phyloP scores from a whole-genome alignment of 2,113 vertebrate genomes.

The Pica pica region DNA sequence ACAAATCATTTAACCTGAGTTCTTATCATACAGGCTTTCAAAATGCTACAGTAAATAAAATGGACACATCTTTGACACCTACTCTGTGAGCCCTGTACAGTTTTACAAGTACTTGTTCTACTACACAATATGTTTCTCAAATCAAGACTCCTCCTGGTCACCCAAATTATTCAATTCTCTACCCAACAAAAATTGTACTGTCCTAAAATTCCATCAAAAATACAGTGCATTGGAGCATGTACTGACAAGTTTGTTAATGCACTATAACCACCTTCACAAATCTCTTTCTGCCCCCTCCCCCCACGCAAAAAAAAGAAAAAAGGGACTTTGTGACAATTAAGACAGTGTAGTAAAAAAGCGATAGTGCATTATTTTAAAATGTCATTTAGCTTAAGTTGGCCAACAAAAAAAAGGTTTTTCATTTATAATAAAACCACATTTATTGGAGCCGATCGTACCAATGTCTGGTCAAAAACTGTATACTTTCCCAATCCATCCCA shows the following conservation, averaged over 20 bases:
- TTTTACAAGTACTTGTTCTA: conserved; percentile 59
- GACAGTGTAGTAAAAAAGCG: conserved; percentile 73
- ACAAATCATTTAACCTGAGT: conserved; percentile 6
- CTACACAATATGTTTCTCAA: not conserved
- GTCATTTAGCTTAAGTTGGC: conserved; percentile 83
- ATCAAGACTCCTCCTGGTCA: not conserved
- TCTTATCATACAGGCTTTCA: not conserved
- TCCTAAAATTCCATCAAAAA: conserved; percentile 50
- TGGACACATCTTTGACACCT: not conserved
- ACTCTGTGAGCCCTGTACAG: not conserved
- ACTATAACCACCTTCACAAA: conserved; percentile 19
- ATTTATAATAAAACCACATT: conserved; percentile 98
- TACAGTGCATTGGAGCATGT: not conserved
- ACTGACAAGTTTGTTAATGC: conserved; percentile 4
- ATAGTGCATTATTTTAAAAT: conserved; percentile 70
- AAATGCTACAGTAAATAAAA: conserved; percentile 54
- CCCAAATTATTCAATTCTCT: conserved; percentile 10
- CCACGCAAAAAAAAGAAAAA: not conserved
- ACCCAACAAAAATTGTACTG: conserved; percentile 39
- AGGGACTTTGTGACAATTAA: conserved; percentile 66
- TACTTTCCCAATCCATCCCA: conserved; percentile 99
- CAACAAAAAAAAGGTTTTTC: conserved; percentile 83
- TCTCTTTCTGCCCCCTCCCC: not conserved
- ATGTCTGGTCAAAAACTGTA: conserved; percentile 99
- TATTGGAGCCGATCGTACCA: conserved; percentile 99